Conservation (phyloP, 30 jellyfish, hydroid and myxozoan species). For the Turritopsis rubra region DNA sequence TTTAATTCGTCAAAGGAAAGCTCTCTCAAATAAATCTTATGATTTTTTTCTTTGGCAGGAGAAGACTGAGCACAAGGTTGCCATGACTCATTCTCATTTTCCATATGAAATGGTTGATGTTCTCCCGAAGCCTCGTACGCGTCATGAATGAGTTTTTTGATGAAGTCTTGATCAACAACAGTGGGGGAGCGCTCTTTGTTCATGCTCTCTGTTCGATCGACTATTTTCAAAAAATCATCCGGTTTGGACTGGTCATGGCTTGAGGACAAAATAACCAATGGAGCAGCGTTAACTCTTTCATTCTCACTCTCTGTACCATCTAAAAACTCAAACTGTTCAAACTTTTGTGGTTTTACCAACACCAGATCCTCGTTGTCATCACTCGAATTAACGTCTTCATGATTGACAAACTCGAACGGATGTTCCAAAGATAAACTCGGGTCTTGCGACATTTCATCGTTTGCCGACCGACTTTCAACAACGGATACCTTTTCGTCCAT, state of each 20-base stretch:
- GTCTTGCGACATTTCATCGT: not conserved
- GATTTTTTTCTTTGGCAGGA: conserved; percentile 19
- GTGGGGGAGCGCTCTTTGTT: not conserved
- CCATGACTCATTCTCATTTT: conserved; percentile 34
- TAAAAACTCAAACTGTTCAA: not conserved
- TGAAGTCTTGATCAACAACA: conserved; percentile 20
- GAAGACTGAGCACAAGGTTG: conserved; percentile 38
- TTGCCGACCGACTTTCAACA: not conserved
- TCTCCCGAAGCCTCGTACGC: conserved; percentile 25
- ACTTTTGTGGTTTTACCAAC: not conserved
- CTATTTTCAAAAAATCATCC: not conserved
- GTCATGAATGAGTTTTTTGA: conserved; percentile 16
- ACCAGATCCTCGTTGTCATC: not conserved
- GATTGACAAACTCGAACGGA: not conserved
- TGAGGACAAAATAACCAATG: not conserved
- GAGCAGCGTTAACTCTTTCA: not conserved
- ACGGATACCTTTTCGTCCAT: not conserved
- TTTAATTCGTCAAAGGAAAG: conserved; percentile 79
- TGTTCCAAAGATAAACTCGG: not conserved
- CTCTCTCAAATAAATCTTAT: conserved; percentile 58
- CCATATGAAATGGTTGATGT: not conserved
- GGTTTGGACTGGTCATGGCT: not conserved
- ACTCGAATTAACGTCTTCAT: not conserved
- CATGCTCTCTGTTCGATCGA: not conserved
- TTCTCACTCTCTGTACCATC: not conserved